Base-by-base conservation (phyloP, 1,140 invertebrate species). In the Cydia fagiglandana region DNA sequence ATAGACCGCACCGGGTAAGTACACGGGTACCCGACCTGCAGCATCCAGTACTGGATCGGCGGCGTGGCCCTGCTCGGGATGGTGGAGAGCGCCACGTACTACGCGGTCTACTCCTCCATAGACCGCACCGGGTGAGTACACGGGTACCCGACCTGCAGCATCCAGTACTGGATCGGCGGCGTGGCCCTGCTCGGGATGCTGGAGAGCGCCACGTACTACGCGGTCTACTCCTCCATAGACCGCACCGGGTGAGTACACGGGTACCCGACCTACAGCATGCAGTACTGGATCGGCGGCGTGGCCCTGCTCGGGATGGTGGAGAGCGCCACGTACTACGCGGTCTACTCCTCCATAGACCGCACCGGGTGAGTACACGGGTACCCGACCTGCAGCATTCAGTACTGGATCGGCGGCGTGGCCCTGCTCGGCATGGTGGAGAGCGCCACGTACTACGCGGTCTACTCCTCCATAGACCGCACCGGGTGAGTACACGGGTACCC, bases 31-130 rank as follows among this genome's bases (percentile, higher is more conserved):
- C 12, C 45, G 45, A 47, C 12, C 92, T 99, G n/a, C 93, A 1
- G 98, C 68, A 97, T 99, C 41, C 98, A 99, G 93, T 98, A 98
- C 93, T 99, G 98, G 97, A 98, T 99, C 86, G 97, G 97, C 7
- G 97, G 94, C 50, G 97, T 98, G 53, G 97, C 98, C 76, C 92
- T 98, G 38, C 89, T 98, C 0, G 98, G 97, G 82, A 96, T 97
- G 96, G 81, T 97, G 10, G 96, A 97, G 89, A 97, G 96, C 86
- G 97, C 98, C 17, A 96, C 97, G 0, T 99, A 98, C 86, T 97
- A 98, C 88, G 97, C 96, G 0, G 97, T 98, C 3, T 92, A 91
- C 77, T 86, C 88, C 0, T 78, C 84, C 28, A 90, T 92, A 38
- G 90, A 92, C 74, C 78, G 79, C 13, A 85, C 83, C 9, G 90